Base-by-base conservation (phyloP, 2,113 vertebrate species). In the Alaudala cheleensis region DNA sequence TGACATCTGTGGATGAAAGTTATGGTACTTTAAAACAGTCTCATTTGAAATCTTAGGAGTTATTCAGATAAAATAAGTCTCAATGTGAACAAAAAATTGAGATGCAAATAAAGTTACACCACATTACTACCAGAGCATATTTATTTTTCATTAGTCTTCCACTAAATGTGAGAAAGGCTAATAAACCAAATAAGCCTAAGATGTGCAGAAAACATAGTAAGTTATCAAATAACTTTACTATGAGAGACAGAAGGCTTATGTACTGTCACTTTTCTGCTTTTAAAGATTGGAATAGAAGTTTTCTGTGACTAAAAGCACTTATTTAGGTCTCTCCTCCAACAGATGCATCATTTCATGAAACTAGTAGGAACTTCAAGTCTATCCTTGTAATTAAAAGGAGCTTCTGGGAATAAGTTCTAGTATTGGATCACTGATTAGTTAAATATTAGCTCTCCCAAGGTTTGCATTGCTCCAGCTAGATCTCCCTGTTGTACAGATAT, bases 121-220 rank as follows among this genome's bases (percentile, higher is more conserved):
- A 73, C 14, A 16, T 54, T 73, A 70, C 64, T 88, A 70, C 4
- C 31, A 91, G 26, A 81, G 15, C 5, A 45, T 83, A 85, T 93
- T 91, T 81, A 61, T 71, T 83, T 92, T 89, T 93, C 82, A 84
- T 89, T 86, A 70, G 28, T 66, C 54, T 92, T 86, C 69, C 39
- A 65, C 26, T 80, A 56, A 82, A 80, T 74, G 26, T 58, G 34
- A 86, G 39, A 90, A 93, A 81, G 54, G 58, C 25, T 92, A 91
- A 91, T 83, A 92, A 88, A 70, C 64, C 15, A 2, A 88, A 83
- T 70, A 88, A 88, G 5, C 7, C 44, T 58, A 69, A 69, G 14
- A 37, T 77, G 13, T 65, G 28, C 80, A 88, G 72, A 83, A 93
- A 88, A 53, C 18, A 42, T 53, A 42, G 88, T 65, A 45, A 62